Conservation (phyloP, 2,888 invertebrate genomes). For the Eilema caniola region DNA sequence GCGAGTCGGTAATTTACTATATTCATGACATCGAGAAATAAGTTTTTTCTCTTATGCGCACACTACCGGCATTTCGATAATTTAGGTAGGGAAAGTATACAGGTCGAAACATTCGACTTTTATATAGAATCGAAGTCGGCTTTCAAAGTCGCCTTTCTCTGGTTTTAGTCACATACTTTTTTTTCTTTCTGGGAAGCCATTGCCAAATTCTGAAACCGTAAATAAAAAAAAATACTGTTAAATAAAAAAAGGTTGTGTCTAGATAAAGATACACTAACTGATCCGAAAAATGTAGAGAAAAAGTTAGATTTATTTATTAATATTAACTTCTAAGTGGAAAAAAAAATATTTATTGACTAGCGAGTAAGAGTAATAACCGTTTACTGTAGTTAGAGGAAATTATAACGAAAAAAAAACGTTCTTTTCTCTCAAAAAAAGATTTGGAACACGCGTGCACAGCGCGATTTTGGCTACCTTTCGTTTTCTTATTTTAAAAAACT, state of each 20-base stretch:
- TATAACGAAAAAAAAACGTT: constrained; percentile 51
- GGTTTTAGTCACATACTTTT: constrained; percentile 54
- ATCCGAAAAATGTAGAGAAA: constrained; percentile 73
- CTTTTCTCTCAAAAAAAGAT: constrained; percentile 53
- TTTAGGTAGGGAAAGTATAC: constrained; percentile 37
- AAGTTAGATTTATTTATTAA: constrained; percentile 83
- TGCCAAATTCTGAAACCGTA: constrained; percentile 79
- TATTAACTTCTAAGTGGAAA: constrained; percentile 75
- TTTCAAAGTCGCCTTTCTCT: constrained; percentile 61
- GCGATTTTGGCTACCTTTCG: constrained; percentile 49
- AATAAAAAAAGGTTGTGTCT: constrained; percentile 83
- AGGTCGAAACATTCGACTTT: constrained; percentile 47
- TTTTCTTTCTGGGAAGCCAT: constrained; percentile 66
- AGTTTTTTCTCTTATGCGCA: constrained; percentile 51
- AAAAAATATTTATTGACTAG: constrained; percentile 85
- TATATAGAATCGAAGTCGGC: constrained; percentile 46
- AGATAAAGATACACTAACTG: constrained; percentile 78
- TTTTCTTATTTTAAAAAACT: constrained; percentile 15
- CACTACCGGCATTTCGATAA: constrained; percentile 46
- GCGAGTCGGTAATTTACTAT: constrained; percentile 40
- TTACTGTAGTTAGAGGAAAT: constrained; percentile 77
- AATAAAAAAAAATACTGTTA: constrained; percentile 75
- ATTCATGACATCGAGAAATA: constrained; percentile 49
- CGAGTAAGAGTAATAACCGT: constrained; percentile 77
- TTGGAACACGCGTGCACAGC: constrained; percentile 50